Evolutionary conservation across 2,888 invertebrate species (phyloP).

Genomic region (Cheilosia scutellata): DNA sequence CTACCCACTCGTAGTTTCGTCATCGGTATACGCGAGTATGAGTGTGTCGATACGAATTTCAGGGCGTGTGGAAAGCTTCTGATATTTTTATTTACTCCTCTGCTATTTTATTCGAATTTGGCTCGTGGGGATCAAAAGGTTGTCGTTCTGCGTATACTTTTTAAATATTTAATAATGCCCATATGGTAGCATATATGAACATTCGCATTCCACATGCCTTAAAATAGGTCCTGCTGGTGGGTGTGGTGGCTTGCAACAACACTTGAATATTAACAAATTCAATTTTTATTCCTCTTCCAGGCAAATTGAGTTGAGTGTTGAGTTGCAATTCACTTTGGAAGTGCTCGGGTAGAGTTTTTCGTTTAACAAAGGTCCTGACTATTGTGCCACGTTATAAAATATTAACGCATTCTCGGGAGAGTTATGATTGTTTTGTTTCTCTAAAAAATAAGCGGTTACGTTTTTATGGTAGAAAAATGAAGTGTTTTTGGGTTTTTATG

Average conservation of each 20-base stretch:
- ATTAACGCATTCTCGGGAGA: slow-evolving; percentile 1
- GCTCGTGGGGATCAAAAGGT: slow-evolving; percentile 44
- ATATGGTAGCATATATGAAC: slow-evolving; percentile 8
- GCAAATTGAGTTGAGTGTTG: slow-evolving; percentile 3
- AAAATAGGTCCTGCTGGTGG: slow-evolving; percentile 1
- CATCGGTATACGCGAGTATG: slow-evolving; percentile 5
- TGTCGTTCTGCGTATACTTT: slow-evolving; percentile 14
- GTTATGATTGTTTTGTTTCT: too few relatives aligned
- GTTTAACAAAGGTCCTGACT: slow-evolving; percentile 7
- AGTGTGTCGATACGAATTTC: slow-evolving; percentile 20
- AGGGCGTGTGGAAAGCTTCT: slow-evolving; percentile 27
- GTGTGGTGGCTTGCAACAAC: background rate
- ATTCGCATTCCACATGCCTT: slow-evolving; percentile 6
- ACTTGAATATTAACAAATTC: slow-evolving; percentile 33
- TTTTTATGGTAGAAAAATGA: background rate
- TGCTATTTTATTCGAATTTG: slow-evolving; percentile 38
- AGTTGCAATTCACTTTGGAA: slow-evolving; percentile 1
- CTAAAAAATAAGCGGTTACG: too few relatives aligned
- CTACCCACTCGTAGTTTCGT: slow-evolving; percentile 28
- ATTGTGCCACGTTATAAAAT: slow-evolving; percentile 6
- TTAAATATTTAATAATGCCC: slow-evolving; percentile 16
- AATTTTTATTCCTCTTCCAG: slow-evolving; percentile 12
- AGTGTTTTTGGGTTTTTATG: background rate
- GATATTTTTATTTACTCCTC: background rate
- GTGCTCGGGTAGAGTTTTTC: background rate